phyloP scores from a whole-genome alignment of 1,140 invertebrate species.

The Orchesella cincta region DNA sequence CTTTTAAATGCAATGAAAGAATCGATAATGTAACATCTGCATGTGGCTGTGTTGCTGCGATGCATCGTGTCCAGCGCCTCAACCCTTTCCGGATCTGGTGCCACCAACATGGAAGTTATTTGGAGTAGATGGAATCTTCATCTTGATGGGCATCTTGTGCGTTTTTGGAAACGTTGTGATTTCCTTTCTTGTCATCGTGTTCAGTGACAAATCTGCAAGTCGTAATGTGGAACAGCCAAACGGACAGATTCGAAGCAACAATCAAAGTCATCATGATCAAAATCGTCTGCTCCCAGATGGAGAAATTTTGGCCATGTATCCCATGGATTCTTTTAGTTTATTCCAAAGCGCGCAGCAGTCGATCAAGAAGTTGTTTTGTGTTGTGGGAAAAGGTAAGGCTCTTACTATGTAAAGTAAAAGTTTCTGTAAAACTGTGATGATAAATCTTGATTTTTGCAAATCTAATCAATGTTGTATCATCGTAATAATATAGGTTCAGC shows the following conservation, averaged over 20 bases:
- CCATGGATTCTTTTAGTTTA: not conserved
- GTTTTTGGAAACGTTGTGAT: slow-evolving; percentile 68
- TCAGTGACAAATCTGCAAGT: slow-evolving; percentile 52
- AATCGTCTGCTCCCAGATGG: slow-evolving; percentile 7
- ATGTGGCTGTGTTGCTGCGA: slow-evolving; percentile 86
- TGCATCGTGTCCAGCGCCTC: slow-evolving; percentile 71
- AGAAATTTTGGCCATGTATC: slow-evolving; percentile 4
- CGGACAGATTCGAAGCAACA: not conserved
- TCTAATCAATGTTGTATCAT: no score
- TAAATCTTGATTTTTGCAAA: not conserved
- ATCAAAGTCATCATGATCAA: slow-evolving; percentile 9
- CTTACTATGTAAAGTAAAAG: not conserved
- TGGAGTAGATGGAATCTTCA: slow-evolving; percentile 71
- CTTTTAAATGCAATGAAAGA: slow-evolving; percentile 35
- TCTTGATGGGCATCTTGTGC: slow-evolving; percentile 78
- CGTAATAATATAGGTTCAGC: not conserved
- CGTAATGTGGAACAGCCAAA: not conserved
- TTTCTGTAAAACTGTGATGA: not conserved
- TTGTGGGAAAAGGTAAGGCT: not conserved
- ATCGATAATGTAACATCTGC: slow-evolving; percentile 61
- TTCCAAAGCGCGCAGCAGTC: not conserved
- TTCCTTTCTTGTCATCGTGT: slow-evolving; percentile 54
- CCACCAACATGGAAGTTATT: slow-evolving; percentile 69
- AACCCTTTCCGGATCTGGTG: slow-evolving; percentile 64
- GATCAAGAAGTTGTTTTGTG: not conserved